phyloP scores from a whole-genome alignment of 2,797 vertebrate genomes.

The Limnodromus scolopaceus region DNA sequence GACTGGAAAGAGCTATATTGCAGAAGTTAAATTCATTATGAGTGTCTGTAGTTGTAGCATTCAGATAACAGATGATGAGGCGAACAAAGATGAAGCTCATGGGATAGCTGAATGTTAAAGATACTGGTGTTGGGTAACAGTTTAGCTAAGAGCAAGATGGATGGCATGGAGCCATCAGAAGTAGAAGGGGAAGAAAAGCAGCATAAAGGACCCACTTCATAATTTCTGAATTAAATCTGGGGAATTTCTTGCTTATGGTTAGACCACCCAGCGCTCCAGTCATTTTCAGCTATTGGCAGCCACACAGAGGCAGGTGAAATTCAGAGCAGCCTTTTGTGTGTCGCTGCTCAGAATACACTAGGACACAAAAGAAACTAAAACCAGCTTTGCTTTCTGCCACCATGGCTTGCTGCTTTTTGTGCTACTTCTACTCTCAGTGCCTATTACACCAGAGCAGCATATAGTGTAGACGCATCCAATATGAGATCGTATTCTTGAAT shows the following conservation, averaged over 20 bases:
- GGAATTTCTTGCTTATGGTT: neutral
- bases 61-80: neutral
- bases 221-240: neutral
- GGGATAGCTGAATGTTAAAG: neutral
- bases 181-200: neutral
- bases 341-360: neutral
- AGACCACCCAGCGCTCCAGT: neutral
- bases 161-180: neutral
- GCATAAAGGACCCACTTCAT: neutral
- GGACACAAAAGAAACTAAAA: neutral
- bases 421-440: neutral
- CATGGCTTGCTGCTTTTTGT: neutral
- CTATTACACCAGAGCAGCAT: neutral
- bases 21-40: neutral
- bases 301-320: neutral
- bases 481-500: constrained; percentile 28
- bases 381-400: neutral
- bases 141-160: neutral
- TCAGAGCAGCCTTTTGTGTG: neutral
- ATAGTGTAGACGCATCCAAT: neutral
- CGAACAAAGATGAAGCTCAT: neutral
- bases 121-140: neutral
- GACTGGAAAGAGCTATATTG: neutral
- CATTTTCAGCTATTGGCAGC: neutral
- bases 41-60: neutral